These are phyloP conservation scores for Picus viridis DNA, from an alignment of 2,797 vertebrate species.

Conservation along the genomic window DNA sequence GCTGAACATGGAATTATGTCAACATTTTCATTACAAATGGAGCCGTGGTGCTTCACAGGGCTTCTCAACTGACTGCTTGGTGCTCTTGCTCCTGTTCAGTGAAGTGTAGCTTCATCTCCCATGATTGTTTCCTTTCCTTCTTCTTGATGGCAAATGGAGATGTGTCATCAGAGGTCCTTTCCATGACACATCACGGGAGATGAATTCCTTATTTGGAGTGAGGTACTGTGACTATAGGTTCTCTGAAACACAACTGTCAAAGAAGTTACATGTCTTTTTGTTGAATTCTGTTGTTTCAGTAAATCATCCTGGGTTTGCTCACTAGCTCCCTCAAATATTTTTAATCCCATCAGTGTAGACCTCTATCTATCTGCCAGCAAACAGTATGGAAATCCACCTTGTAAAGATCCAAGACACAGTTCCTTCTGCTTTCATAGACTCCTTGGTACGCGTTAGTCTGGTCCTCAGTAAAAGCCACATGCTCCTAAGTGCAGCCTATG, in stretches of 20 bases:
- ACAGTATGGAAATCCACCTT: background rate
- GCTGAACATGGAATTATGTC: conserved; percentile 59
- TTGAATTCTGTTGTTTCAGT: background rate
- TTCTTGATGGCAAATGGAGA: background rate
- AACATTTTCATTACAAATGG: conserved; percentile 45
- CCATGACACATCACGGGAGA: background rate
- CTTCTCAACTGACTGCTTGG: background rate
- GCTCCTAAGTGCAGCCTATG: background rate
- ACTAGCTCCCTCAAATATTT: background rate
- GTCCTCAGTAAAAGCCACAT: background rate
- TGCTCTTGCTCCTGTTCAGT: background rate
- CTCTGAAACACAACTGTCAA: background rate
- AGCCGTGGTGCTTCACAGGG: background rate
- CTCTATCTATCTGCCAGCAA: background rate
- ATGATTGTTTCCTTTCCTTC: background rate
- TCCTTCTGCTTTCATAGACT: background rate
- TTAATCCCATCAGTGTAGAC: background rate
- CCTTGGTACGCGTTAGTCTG: background rate
- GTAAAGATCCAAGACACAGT: background rate
- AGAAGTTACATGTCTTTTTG: background rate
- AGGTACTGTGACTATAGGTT: background rate
- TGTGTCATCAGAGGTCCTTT: background rate
- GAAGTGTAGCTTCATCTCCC: background rate
- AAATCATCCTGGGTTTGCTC: background rate
- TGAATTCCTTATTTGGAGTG: background rate